Evolutionary conservation across 35 echinoderm and acorn worm species (phyloP).

Genomic region (Ptychodera flava): DNA sequence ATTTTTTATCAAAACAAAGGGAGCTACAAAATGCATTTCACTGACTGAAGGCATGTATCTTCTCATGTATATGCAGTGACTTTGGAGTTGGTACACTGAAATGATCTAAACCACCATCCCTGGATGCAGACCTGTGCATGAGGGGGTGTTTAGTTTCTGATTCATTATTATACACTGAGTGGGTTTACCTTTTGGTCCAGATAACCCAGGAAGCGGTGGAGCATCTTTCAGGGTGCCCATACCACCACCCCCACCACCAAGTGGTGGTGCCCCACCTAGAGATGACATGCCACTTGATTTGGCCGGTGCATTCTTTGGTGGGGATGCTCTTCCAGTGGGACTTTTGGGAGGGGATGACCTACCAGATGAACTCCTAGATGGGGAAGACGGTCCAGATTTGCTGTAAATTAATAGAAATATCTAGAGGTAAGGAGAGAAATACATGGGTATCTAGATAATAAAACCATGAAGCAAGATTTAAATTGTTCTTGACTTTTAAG

Average conservation of each 20-base stretch:
- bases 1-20: no score
- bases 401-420: no score
- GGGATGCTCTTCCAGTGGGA: background rate
- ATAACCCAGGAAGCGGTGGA: conserved; percentile 50
- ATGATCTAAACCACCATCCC: no score
- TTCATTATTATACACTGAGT: no score
- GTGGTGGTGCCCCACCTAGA: conserved; percentile 61
- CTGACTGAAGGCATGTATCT: no score
- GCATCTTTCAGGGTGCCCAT: conserved; percentile 63
- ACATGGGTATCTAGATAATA: conserved; percentile 22
- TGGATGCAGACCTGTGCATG: no score
- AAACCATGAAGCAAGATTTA: background rate
- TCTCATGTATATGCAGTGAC: no score
- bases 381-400: conserved; percentile 23
- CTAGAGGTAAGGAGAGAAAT: no score
- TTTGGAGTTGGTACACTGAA: no score
- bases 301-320: conserved; percentile 18
- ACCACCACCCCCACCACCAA: conserved; percentile 46
- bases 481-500: no score
- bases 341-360: conserved; percentile 59
- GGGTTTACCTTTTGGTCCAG: conserved; percentile 50
- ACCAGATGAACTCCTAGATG: conserved; percentile 30
- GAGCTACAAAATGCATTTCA: no score
- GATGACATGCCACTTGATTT: conserved; percentile 57
- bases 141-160: no score